Evolutionary conservation across 1,140 invertebrate genomes (phyloP).

Genomic region (Zaprionus tsacasi): DNA sequence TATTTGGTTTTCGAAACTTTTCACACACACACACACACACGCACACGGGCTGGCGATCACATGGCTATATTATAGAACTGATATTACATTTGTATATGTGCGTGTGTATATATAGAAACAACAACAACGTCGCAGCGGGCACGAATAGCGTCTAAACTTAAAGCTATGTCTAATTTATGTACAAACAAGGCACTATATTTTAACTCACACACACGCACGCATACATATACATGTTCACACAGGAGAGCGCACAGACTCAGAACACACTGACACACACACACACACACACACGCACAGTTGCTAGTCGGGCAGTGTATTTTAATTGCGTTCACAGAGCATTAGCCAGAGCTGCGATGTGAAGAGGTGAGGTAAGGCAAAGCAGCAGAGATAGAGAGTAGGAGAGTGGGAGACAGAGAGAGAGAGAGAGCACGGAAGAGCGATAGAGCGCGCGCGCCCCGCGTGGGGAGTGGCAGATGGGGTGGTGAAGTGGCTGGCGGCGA

Average conservation of each 20-base stretch:
- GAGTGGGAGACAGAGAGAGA: slow-evolving; percentile 16
- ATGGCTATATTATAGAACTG: slow-evolving; percentile 50
- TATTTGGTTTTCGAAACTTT: slow-evolving; percentile 40
- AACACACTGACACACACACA: slow-evolving; percentile 41
- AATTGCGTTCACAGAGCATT: slow-evolving; percentile 54
- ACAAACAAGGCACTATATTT: slow-evolving; percentile 78
- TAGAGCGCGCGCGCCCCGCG: slow-evolving; percentile 18
- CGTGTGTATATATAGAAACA: slow-evolving; percentile 33
- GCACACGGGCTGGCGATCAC: slow-evolving; percentile 28
- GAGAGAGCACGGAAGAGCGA: slow-evolving; percentile 1
- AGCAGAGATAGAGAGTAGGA: slow-evolving; percentile 2
- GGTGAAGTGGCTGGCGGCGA: slow-evolving; percentile 24
- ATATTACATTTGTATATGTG: slow-evolving; percentile 14
- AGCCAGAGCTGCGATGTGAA: slow-evolving; percentile 25
- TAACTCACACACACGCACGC: slow-evolving; percentile 54
- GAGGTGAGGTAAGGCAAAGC: background rate
- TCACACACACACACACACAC: slow-evolving; percentile 21
- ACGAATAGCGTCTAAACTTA: slow-evolving; percentile 48
- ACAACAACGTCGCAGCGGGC: slow-evolving; percentile 42
- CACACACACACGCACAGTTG: slow-evolving; percentile 25
- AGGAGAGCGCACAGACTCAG: background rate
- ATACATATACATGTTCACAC: slow-evolving; percentile 26
- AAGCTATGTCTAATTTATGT: slow-evolving; percentile 73
- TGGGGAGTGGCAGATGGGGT: slow-evolving; percentile 48
- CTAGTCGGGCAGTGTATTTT: slow-evolving; percentile 48